Conservation (phyloP, 2,113 vertebrate genomes). For the Leptocoma aspasia region DNA sequence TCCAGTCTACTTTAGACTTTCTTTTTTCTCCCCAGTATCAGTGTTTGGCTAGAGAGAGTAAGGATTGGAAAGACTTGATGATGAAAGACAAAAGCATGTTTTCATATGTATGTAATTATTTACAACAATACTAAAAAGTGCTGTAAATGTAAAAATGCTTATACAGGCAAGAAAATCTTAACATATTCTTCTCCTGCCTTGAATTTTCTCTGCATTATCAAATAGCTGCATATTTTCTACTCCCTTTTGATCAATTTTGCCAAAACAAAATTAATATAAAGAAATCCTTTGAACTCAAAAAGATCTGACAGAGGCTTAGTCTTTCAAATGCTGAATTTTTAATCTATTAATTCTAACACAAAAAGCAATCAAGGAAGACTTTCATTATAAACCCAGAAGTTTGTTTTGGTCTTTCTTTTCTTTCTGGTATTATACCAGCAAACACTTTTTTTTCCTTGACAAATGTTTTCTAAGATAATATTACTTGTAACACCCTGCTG, state of each 20-base stretch:
- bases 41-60: neutral
- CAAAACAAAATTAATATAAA: constrained; percentile 13
- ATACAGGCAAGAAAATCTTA: neutral
- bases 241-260: neutral
- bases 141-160: neutral
- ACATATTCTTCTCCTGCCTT: neutral
- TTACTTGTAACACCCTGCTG: neutral
- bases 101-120: neutral
- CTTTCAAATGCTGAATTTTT: neutral
- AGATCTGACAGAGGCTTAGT: neutral
- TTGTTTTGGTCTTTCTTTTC: neutral
- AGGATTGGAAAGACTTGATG: neutral
- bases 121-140: neutral
- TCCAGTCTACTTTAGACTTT: neutral
- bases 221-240: neutral
- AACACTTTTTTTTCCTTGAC: neutral
- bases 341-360: neutral
- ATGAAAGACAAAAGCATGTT: neutral
- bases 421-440: neutral
- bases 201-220: constrained; percentile 9
- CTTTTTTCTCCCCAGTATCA: neutral
- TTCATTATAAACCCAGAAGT: neutral
- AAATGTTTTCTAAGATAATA: constrained; percentile 32
- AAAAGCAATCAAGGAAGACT: neutral
- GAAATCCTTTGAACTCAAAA: neutral